A percentile compares a stretch with the other conserved stretches of the same genome.
Conservation (phyloP, 2,797 vertebrate species). For the Peromyscus aztecus region DNA sequence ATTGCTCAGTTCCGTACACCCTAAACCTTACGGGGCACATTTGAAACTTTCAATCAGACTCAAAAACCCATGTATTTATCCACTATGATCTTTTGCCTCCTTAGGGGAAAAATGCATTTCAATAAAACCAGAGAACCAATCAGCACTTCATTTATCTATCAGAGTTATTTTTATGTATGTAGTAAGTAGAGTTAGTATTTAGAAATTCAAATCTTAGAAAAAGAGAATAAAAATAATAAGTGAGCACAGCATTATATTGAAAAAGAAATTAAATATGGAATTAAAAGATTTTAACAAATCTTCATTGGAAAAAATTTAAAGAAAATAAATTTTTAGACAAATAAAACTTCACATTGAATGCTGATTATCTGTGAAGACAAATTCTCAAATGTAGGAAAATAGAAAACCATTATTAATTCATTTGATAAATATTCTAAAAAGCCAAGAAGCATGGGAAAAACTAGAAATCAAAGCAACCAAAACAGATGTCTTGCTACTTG, state of each 20-base stretch:
- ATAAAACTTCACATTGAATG: constrained; percentile 8
- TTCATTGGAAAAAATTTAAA: background rate
- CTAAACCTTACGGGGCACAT: background rate
- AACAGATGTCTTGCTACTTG: background rate
- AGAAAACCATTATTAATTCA: background rate
- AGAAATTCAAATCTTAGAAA: background rate
- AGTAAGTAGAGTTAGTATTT: background rate
- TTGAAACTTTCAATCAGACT: background rate
- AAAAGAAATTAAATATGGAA: background rate
- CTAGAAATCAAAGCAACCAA: background rate
- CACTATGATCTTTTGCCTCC: background rate
- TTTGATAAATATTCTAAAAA: constrained; percentile 7
- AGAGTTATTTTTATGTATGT: background rate
- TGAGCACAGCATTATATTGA: background rate
- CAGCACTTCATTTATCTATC: constrained; percentile 11
- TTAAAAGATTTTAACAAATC: background rate
- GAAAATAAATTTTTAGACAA: background rate
- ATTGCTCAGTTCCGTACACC: background rate
- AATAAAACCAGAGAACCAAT: background rate
- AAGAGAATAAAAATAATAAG: background rate
- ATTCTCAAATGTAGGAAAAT: background rate
- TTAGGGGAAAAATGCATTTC: background rate
- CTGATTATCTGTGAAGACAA: background rate
- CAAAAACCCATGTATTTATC: background rate
- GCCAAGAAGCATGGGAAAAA: background rate